Percentiles rank a stretch among this genome's conserved stretches.
These are phyloP conservation scores for Ramphastos sulfuratus DNA, from an alignment of 2,113 vertebrate species.

Conservation along the genomic window DNA sequence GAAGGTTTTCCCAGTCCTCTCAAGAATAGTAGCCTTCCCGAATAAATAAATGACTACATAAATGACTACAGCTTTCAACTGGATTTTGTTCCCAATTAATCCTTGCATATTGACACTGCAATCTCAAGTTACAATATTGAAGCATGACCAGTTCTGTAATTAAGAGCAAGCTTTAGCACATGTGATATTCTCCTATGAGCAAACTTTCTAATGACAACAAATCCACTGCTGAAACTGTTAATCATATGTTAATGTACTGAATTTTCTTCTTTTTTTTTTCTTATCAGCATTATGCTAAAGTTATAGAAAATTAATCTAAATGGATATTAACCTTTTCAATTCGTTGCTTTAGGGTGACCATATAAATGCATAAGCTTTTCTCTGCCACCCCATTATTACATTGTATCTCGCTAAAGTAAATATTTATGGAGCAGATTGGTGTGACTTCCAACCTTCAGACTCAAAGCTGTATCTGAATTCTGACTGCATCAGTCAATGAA, in stretches of 20 bases:
- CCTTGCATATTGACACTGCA: neutral
- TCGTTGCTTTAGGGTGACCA: conserved; percentile 66
- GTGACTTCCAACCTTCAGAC: conserved; percentile 60
- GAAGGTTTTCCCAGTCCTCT: neutral
- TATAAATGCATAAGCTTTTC: neutral
- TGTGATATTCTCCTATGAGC: neutral
- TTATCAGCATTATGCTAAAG: conserved; percentile 40
- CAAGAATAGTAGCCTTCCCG: neutral
- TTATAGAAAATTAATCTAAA: conserved; percentile 60
- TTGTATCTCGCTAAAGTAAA: neutral
- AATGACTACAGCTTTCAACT: conserved; percentile 6
- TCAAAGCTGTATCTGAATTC: conserved; percentile 48
- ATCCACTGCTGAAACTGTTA: neutral
- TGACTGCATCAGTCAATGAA: conserved; percentile 31
- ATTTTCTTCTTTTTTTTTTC: conserved; percentile 26
- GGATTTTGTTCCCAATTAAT: neutral
- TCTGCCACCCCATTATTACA: conserved; percentile 21
- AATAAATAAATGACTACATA: neutral
- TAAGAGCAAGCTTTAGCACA: neutral
- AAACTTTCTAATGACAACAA: neutral
- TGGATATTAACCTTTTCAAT: conserved; percentile 63
- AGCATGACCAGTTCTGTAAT: neutral
- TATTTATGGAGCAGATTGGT: conserved; percentile 45
- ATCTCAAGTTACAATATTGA: neutral
- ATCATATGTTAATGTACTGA: conserved; percentile 37